Evolutionary conservation across 2,797 vertebrate species (phyloP), one percentile per base, ranked within the genome.

Genomic region (Phylloscopus collybita): DNA sequence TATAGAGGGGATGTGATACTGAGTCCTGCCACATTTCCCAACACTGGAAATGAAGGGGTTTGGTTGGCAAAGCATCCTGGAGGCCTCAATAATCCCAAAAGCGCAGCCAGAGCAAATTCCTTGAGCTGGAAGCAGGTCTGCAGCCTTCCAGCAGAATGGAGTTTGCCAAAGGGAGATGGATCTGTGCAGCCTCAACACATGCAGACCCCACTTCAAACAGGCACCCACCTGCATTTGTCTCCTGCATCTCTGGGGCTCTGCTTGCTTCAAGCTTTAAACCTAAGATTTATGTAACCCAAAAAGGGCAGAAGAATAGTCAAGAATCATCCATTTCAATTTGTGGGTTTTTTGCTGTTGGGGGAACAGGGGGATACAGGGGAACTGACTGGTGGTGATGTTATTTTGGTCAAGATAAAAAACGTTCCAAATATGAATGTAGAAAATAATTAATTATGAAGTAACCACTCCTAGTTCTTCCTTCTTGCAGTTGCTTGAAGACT

Each of bases 101-200:
- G 5, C 23, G 25, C 16, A 69, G n/a, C 19, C n/a, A 53, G 20
- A 69, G 32, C 0, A 2, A 14, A 12, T 62, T 86, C 23, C 36
- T 5, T 5, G 40, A 72, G 66, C 54, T 80, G 22, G 16, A 42
- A 62, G 6, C 15, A 51, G 44, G 11, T 67, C 30, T 54, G 17
- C n/a, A 87, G 30, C 61, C 45, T 27, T 45, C 83, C 0, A 65
- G 54, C 64, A 69, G 42, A 66, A 53, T 7, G 45, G 36, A 45
- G 5, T 23, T 32, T 80, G 29, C 18, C 54, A 67, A 49, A 82
- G 16, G 22, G 32, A 26, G 5, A 36, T 47, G 44, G 27, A 57
- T 38, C 32, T 65, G 16, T 16, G 42, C 80, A 62, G 27, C 65
- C 61, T 64, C 0, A 0, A 53, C 40, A 38, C 3, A 0, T 1